Conservation (phyloP, 2,888 invertebrate species). For the Agonopterix heracliana region DNA sequence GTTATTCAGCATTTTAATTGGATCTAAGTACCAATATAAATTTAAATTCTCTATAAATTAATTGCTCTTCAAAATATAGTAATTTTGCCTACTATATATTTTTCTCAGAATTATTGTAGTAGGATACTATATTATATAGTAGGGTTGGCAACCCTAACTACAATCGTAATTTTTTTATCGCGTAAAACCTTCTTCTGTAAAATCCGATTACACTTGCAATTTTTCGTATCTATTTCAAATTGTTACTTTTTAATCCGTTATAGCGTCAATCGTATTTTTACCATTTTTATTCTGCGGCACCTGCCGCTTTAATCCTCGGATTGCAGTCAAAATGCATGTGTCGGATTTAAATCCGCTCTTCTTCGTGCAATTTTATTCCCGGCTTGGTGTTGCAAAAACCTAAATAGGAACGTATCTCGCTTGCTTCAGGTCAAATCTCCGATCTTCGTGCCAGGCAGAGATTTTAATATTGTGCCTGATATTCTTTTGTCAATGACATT, state of each 20-base stretch:
- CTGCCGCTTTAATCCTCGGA: conserved; percentile 32
- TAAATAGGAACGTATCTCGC: conserved; percentile 14
- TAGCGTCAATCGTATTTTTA: conserved; percentile 23
- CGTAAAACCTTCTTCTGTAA: neutral
- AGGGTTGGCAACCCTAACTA: too few relatives aligned
- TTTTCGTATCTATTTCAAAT: conserved; percentile 19
- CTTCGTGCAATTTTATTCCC: conserved; percentile 23
- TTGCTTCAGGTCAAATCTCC: conserved; percentile 4
- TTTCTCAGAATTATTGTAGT: too few relatives aligned
- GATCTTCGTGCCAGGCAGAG: conserved; percentile 3
- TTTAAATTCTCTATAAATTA: too few relatives aligned
- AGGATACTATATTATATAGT: too few relatives aligned
- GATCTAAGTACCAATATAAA: too few relatives aligned
- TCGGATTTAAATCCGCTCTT: conserved; percentile 26
- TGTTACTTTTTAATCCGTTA: conserved; percentile 18
- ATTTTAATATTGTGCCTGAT: conserved; percentile 11
- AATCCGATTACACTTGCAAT: conserved; percentile 17
- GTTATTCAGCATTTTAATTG: too few relatives aligned
- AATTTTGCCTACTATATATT: too few relatives aligned
- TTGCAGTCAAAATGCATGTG: conserved; percentile 43
- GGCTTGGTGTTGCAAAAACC: conserved; percentile 22
- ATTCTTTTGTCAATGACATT: conserved; percentile 2
- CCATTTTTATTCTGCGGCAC: conserved; percentile 31
- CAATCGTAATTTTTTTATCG: too few relatives aligned
- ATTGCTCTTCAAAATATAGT: too few relatives aligned